phyloP scores from a whole-genome alignment of 23 tunicate species.

The Phallusia fumigata region DNA sequence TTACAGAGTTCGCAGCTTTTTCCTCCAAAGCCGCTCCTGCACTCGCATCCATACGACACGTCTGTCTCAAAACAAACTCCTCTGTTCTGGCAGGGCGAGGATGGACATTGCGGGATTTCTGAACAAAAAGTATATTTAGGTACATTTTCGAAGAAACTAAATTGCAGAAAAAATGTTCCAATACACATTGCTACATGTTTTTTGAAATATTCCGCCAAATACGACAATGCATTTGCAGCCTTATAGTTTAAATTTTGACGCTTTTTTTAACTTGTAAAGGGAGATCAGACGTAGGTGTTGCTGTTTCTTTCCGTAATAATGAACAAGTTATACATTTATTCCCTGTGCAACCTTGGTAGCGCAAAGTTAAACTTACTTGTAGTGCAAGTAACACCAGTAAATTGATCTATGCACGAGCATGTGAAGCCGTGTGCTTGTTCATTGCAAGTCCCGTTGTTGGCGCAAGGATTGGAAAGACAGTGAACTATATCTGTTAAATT shows the following conservation, averaged over 20 bases:
- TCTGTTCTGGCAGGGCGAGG: neutral
- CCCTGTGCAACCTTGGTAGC: too few species aligned
- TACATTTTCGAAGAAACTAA: too few species aligned
- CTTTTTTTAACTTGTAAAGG: too few species aligned
- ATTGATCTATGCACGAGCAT: neutral
- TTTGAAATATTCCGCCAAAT: too few species aligned
- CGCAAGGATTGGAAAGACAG: neutral
- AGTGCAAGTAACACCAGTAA: neutral
- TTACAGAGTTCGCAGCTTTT: neutral
- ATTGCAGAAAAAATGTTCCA: too few species aligned
- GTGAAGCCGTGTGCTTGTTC: neutral
- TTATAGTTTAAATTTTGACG: too few species aligned
- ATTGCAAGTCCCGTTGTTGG: neutral
- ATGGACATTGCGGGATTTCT: neutral
- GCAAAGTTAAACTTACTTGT: conserved; percentile 10
- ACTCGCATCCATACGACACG: neutral
- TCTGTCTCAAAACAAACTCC: neutral
- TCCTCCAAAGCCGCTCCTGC: neutral
- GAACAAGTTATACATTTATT: too few species aligned
- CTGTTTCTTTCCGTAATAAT: too few species aligned
- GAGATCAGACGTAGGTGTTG: too few species aligned
- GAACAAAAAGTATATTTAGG: too few species aligned
- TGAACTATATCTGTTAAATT: neutral
- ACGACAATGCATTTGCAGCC: too few species aligned
- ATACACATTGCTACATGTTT: too few species aligned